phyloP scores from a whole-genome alignment of 2,113 vertebrate genomes.

The Mobula birostris region DNA sequence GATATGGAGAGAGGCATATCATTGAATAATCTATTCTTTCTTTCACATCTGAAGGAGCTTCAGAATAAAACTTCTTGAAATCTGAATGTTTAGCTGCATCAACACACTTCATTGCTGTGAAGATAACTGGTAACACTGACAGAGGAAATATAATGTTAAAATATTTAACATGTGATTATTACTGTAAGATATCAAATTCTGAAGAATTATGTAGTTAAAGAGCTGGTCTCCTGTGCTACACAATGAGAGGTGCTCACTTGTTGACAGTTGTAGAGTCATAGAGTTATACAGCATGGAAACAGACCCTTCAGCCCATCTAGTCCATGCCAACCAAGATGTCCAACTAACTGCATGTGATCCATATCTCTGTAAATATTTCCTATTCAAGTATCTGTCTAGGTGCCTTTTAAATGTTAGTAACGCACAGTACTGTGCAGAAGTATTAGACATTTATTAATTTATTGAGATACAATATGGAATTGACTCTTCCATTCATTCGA shows the following conservation, averaged over 20 bases:
- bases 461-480: no score
- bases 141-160: background rate
- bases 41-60: background rate
- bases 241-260: background rate
- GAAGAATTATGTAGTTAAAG: background rate
- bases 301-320: no score
- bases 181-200: background rate
- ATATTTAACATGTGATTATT: background rate
- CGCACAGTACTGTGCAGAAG: no score
- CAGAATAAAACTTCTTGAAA: background rate
- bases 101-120: background rate
- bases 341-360: no score
- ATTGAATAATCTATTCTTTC: background rate
- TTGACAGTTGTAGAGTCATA: background rate
- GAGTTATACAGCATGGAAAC: no score
- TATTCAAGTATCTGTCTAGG: no score
- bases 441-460: no score
- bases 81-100: background rate
- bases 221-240: background rate
- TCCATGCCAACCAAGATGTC: no score
- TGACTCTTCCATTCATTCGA: no score
- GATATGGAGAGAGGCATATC: no score
- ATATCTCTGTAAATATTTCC: no score
- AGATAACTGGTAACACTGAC: background rate
- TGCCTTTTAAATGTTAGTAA: no score